Percentiles rank a stretch among this genome's conserved stretches.
Conservation (phyloP, 2,113 vertebrate genomes). For the Anarrhichthys ocellatus region DNA sequence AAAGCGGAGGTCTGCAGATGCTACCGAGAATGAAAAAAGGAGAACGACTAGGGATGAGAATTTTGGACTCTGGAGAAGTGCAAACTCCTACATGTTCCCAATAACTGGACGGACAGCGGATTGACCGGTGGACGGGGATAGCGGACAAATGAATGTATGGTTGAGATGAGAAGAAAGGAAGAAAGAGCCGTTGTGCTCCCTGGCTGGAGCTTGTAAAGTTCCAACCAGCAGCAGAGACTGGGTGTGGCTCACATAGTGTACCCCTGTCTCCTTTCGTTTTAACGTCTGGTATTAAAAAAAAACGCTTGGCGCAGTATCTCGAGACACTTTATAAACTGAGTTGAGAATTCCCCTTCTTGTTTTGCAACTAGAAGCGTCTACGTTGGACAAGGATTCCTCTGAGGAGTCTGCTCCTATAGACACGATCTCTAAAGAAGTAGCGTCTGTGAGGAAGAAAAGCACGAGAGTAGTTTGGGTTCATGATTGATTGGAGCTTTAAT, state of each 20-base stretch:
- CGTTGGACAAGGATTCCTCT: slow-evolving; percentile 59
- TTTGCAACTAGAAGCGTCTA: slow-evolving; percentile 39
- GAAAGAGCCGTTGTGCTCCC: slow-evolving; percentile 42
- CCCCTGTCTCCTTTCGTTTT: slow-evolving; percentile 58
- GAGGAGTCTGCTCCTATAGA: slow-evolving; percentile 40
- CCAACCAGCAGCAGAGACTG: slow-evolving; percentile 60
- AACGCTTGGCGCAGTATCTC: slow-evolving; percentile 53
- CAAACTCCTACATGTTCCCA: slow-evolving; percentile 34
- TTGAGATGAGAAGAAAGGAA: neutral
- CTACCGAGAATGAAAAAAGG: slow-evolving; percentile 52
- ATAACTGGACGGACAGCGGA: slow-evolving; percentile 15
- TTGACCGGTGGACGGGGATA: slow-evolving; percentile 32
- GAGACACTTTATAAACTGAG: slow-evolving; percentile 61
- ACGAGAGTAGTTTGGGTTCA: slow-evolving; percentile 18
- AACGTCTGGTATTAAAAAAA: slow-evolving; percentile 60
- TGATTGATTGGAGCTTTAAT: slow-evolving; percentile 66
- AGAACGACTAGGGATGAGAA: slow-evolving; percentile 17
- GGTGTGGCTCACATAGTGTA: slow-evolving; percentile 44
- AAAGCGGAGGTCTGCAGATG: slow-evolving; percentile 65
- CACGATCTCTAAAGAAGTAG: slow-evolving; percentile 16
- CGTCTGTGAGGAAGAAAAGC: slow-evolving; percentile 13
- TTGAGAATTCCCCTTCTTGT: slow-evolving; percentile 35
- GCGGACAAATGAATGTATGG: slow-evolving; percentile 65
- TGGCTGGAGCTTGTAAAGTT: slow-evolving; percentile 47
- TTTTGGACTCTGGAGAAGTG: slow-evolving; percentile 29